Percentiles rank a stretch among this genome's conserved stretches.
phyloP scores from a whole-genome alignment of 2,113 vertebrate genomes.

The Malurus elegans region DNA sequence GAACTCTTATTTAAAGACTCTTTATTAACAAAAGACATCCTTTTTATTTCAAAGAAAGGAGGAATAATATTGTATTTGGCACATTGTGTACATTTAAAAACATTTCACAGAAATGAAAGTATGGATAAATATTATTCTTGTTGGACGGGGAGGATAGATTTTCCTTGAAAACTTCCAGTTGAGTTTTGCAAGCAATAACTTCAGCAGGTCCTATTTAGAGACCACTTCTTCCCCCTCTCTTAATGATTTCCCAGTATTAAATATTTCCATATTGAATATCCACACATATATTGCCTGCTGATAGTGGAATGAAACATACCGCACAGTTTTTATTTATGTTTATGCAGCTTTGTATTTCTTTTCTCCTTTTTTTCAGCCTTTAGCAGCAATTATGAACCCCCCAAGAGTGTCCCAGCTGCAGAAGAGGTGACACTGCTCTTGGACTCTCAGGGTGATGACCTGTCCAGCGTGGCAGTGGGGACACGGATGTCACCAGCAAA shows the following conservation, averaged over 20 bases:
- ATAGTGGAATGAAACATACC: background rate
- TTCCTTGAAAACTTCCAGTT: constrained; percentile 42
- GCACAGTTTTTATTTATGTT: background rate
- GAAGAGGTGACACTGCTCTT: rapidly evolving
- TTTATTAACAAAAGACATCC: constrained; percentile 45
- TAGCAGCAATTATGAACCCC: background rate
- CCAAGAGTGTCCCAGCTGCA: background rate
- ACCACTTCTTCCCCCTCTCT: background rate
- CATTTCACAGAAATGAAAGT: constrained; percentile 57
- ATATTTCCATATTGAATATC: background rate
- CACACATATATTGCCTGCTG: background rate
- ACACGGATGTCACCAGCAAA: rapidly evolving
- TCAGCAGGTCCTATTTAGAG: background rate
- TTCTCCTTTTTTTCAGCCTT: background rate
- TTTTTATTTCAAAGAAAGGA: constrained; percentile 60
- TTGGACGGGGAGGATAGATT: constrained; percentile 23
- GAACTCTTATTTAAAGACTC: constrained; percentile 39
- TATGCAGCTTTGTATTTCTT: background rate
- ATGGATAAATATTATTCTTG: constrained; percentile 67
- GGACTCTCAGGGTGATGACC: rapidly evolving
- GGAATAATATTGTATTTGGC: constrained; percentile 63
- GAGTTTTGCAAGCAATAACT: constrained; percentile 33
- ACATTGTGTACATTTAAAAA: constrained; percentile 38
- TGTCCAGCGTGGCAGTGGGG: rapidly evolving
- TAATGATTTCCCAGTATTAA: background rate